Percentiles rank a stretch among this genome's conserved stretches.
phyloP scores from a whole-genome alignment of 2,888 invertebrate genomes.

The Agrochola circellaris region DNA sequence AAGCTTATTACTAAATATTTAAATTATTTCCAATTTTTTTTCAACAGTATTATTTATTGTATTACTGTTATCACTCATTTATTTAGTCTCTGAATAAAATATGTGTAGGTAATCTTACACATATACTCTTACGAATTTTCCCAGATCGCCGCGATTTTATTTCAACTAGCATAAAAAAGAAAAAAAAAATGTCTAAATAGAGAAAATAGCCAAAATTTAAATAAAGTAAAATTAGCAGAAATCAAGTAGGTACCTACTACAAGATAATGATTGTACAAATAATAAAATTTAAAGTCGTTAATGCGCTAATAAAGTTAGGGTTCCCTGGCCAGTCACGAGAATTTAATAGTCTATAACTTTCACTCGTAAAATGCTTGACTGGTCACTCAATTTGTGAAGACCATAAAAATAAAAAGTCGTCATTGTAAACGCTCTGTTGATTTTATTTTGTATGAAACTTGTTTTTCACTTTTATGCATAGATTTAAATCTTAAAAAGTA shows the following conservation, averaged over 20 bases:
- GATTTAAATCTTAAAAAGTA: neutral
- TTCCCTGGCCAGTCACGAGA: slow-evolving; percentile 11
- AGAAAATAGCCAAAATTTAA: too few relatives aligned
- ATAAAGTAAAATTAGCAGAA: too few relatives aligned
- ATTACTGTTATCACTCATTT: too few relatives aligned
- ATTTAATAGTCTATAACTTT: slow-evolving; percentile 41
- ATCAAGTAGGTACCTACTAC: neutral
- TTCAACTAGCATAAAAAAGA: neutral
- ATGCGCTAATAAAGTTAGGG: slow-evolving; percentile 19
- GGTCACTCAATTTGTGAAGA: slow-evolving; percentile 40
- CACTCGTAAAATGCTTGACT: slow-evolving; percentile 48
- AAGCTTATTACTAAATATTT: too few relatives aligned
- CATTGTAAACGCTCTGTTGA: slow-evolving; percentile 22
- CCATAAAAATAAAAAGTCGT: slow-evolving; percentile 33
- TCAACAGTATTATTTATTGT: too few relatives aligned
- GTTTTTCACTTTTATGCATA: slow-evolving; percentile 11
- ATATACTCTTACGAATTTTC: neutral
- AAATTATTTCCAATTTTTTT: too few relatives aligned
- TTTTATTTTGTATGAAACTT: slow-evolving; percentile 17
- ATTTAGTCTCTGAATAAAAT: too few relatives aligned
- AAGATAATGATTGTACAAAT: slow-evolving; percentile 18
- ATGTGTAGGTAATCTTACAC: too few relatives aligned
- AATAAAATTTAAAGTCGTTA: slow-evolving; percentile 7
- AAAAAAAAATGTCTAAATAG: too few relatives aligned
- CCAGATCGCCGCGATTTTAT: neutral